Evolutionary conservation across 2,888 invertebrate species (phyloP).

Genomic region (Keiferia lycopersicella): DNA sequence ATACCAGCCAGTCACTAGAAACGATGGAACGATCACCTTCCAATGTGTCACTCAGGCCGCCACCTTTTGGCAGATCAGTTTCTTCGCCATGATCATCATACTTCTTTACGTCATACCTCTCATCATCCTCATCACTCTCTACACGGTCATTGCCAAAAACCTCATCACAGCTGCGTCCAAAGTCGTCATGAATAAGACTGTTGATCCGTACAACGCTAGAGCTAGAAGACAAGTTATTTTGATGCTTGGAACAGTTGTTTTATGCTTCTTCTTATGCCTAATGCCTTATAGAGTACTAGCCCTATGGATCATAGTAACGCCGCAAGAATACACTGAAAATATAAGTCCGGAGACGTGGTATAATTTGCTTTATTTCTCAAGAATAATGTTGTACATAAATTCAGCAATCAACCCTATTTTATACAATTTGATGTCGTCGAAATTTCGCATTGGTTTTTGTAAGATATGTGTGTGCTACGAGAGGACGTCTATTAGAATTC

Average conservation of each 20-base stretch:
- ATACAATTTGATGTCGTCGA: slow-evolving; percentile 96
- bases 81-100: slow-evolving; percentile 89
- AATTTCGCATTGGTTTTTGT: slow-evolving; percentile 91
- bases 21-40: slow-evolving; percentile 86
- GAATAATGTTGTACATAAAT: slow-evolving; percentile 93
- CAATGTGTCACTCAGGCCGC: slow-evolving; percentile 91
- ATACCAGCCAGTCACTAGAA: slow-evolving; percentile 84
- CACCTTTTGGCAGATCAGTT: slow-evolving; percentile 87
- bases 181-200: slow-evolving; percentile 86
- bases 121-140: slow-evolving; percentile 88
- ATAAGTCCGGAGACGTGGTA: slow-evolving; percentile 90
- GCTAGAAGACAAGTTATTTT: slow-evolving; percentile 91
- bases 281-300: slow-evolving; percentile 92
- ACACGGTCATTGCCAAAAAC: slow-evolving; percentile 91
- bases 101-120: slow-evolving; percentile 92
- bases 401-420: slow-evolving; percentile 95
- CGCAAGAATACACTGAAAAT: slow-evolving; percentile 84
- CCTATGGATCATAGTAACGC: slow-evolving; percentile 90
- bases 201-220: slow-evolving; percentile 85
- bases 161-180: slow-evolving; percentile 87
- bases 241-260: slow-evolving; percentile 92
- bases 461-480: slow-evolving; percentile 83
- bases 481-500: slow-evolving; percentile 60
- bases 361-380: slow-evolving; percentile 90
- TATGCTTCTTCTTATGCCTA: slow-evolving; percentile 93